Conservation (phyloP, 2,888 invertebrate genomes). For the Aphidius colemani region DNA sequence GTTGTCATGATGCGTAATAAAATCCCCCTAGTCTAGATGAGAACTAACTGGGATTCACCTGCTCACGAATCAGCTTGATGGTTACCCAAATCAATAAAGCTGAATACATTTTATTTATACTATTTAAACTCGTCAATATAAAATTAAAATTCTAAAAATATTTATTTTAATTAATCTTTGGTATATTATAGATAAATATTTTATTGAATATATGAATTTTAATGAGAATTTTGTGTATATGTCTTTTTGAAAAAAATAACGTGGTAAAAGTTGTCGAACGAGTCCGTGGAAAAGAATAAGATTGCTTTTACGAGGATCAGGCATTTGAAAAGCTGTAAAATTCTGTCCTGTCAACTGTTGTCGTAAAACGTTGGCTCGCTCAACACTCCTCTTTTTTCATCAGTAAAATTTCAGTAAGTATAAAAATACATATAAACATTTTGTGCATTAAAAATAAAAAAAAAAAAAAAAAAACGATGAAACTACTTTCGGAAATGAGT, state of each 20-base stretch:
- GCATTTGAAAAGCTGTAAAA: conserved; percentile 50
- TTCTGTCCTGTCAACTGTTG: conserved; percentile 44
- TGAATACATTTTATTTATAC: no score
- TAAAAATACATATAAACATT: no score
- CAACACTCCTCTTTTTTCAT: conserved; percentile 18
- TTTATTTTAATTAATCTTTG: no score
- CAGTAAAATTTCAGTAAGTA: no score
- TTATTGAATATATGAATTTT: no score
- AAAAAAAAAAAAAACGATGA: not conserved
- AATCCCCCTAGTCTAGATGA: conserved; percentile 42
- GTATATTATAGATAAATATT: no score
- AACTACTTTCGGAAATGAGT: conserved; percentile 2
- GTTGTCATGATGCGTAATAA: conserved; percentile 49
- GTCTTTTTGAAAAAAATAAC: no score
- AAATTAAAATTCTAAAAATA: no score
- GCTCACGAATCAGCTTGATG: conserved; percentile 4
- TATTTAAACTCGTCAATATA: no score
- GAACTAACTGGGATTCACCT: conserved; percentile 25
- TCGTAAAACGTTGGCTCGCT: conserved; percentile 33
- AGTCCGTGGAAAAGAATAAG: conserved; percentile 16
- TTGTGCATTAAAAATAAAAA: no score
- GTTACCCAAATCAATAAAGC: no score
- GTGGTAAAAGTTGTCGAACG: conserved; percentile 18
- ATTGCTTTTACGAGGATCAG: conserved; percentile 42
- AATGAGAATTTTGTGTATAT: no score